Evolutionary conservation across 2,797 vertebrate genomes (phyloP).

Genomic region (Heteromormyrus szaboi): DNA sequence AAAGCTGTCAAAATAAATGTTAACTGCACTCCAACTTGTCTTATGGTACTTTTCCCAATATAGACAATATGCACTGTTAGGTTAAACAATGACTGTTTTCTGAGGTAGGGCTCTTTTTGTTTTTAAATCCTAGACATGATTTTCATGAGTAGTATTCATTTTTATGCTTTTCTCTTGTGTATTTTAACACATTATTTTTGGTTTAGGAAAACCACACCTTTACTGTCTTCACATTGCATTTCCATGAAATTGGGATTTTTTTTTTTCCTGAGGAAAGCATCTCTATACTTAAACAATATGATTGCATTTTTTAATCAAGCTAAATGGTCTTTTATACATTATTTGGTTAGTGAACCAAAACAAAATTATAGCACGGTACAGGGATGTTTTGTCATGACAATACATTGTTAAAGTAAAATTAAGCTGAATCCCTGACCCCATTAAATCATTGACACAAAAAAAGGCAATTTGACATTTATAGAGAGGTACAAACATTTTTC

Average conservation of each 20-base stretch:
- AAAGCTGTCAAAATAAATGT: constrained; percentile 24
- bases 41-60: neutral
- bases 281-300: neutral
- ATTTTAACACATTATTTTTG: neutral
- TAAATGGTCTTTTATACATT: neutral
- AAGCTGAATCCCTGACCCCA: neutral
- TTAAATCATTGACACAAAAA: neutral
- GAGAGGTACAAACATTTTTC: neutral
- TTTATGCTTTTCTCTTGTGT: neutral
- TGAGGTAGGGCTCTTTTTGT: neutral
- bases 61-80: neutral
- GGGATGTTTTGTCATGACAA: neutral
- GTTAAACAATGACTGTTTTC: neutral
- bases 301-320: neutral
- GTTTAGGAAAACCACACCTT: neutral
- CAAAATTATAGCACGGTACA: neutral
- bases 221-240: neutral
- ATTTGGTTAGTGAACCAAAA: neutral
- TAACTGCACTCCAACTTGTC: constrained; percentile 7
- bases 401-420: neutral
- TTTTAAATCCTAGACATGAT: neutral
- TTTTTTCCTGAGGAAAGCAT: neutral
- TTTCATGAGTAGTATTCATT: neutral
- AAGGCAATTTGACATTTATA: neutral
- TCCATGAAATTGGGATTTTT: neutral